Base-by-base conservation (phyloP, 2,797 vertebrate genomes). In the Myoxocephalus aenaeus region DNA sequence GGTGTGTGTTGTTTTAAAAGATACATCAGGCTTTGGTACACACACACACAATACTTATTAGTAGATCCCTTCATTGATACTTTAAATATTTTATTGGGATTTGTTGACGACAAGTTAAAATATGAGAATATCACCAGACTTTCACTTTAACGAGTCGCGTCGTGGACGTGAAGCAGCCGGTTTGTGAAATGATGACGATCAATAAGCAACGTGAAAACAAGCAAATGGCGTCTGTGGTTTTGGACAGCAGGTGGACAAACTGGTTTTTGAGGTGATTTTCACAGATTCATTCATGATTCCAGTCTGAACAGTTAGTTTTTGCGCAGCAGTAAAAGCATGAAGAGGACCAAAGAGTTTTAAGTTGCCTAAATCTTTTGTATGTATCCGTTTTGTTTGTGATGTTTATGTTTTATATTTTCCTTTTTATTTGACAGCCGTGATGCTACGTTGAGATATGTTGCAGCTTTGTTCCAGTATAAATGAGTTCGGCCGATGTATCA, bases 261-360 rank as follows among this genome's bases (percentile, higher is more conserved):
- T 34, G 13, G 11, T 32, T 22, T 5, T 12, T 12, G 67, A 69
- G 36, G 51, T 17, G 7, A 10, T 48, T 48, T 46, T 34, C 2
- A 32, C 36, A 54, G n/a, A 63, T 54, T 1, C 38, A 14, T 1
- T 58, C 9, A 5, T 15, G 15, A 57, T 14, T 65, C 6, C 40
- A 7, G 10, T 18, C 8, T 42, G 1, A 5, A 8, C 4, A 20
- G 9, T 63, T 38, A 7, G 20, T 14, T 67, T 70, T 53, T 61
- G 25, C 27, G 59, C 1, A 1, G 5, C 62, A 61, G 59, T 14
- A 6, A 29, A 54, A 75, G 53, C 14, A 7, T 5, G 1, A 65
- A 50, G 44, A 34, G 79, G 78, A 85, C 86, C 86, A 90, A 87
- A 90, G 81, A 81, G 0, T 44, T 79, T 74, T 58, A 51, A 13